A percentile compares a stretch with the other conserved stretches of the same genome.
phyloP scores from a whole-genome alignment of 2,797 vertebrate species.

The Chloroceryle amazona region DNA sequence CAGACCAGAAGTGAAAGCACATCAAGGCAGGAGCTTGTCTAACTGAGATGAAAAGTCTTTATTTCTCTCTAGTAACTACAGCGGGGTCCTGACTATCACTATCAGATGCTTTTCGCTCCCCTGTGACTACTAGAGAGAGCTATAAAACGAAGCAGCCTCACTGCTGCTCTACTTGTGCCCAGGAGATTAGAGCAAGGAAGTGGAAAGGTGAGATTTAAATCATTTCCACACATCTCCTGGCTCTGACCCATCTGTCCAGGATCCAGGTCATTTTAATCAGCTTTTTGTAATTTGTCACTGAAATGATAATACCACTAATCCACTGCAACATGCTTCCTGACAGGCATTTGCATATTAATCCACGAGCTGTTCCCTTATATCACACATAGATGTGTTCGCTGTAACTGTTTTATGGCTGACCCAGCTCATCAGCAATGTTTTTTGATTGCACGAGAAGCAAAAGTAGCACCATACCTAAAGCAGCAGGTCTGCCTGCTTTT shows the following conservation, averaged over 20 bases:
- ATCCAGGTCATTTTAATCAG: conserved; percentile 42
- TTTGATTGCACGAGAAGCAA: not conserved
- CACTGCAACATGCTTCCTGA: not conserved
- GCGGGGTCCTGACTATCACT: not conserved
- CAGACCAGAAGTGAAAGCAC: not conserved
- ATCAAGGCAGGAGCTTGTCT: not conserved
- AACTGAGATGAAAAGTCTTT: not conserved
- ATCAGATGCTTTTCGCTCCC: not conserved
- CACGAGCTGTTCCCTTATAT: not conserved
- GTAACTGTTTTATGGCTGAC: not conserved
- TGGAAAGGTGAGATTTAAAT: conserved; percentile 29
- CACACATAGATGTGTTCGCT: not conserved
- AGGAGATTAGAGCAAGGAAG: not conserved
- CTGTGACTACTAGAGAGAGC: not conserved
- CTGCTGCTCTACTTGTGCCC: not conserved
- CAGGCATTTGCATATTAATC: conserved; percentile 14
- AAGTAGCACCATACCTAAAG: not conserved
- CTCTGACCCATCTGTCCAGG: not conserved
- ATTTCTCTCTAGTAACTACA: not conserved
- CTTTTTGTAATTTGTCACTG: conserved; percentile 35
- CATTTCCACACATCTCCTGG: not conserved
- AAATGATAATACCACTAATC: conserved; percentile 25
- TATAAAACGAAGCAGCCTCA: not conserved
- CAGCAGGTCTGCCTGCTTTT: not conserved
- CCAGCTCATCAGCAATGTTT: not conserved